Base-by-base conservation (phyloP, 1,140 invertebrate species). In the Neomicropteryx cornuta region DNA sequence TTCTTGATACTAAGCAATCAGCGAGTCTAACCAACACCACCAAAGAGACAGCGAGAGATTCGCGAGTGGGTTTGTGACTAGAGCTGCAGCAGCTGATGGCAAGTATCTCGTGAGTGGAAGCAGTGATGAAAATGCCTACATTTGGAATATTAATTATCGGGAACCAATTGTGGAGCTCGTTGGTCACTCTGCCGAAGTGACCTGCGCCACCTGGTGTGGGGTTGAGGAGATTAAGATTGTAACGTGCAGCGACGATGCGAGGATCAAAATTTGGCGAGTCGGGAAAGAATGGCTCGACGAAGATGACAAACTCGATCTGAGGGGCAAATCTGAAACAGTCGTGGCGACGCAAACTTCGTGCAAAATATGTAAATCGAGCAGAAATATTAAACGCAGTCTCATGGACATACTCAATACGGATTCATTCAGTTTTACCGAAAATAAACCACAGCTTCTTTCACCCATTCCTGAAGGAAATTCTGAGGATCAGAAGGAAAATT, bases 141-240 rank as follows among this genome's bases (percentile, higher is more conserved):
- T 92, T 41, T 93, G 87, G 87, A 77, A 80, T 51, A 70, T 76
- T 4, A 70, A 70, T 3, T 68, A 69, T 45, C 72, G 75, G 17
- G 44, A 60, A 31, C 83, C 83, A 1, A 47, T 87, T 14, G 70
- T 81, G 8, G 72, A 72, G 38, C 63, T 91, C 0, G 63, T 59
- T 3, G 85, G 85, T 0, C 87, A 92, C 51, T 69, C 66, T 11
- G 81, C 79, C 4, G 87, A 93, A 68, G 87, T 91, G 0, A 87
- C 87, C 1, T 80, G 81, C 53, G 83, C 89, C 3, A 77, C 81
- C 1, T 91, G 87, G 88, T 78, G 76, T 37, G 55, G 58, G 39
- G 50, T 47, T 11, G 59, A 63, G n/a, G 62, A 69, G 42, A 51
- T 62, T 17, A 62, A 78, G 56, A 62, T 89, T 37, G 77, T 84